Percentiles rank a stretch among this genome's conserved stretches.
phyloP scores from a whole-genome alignment of 2,888 invertebrate species.

The Cephus spinipes region DNA sequence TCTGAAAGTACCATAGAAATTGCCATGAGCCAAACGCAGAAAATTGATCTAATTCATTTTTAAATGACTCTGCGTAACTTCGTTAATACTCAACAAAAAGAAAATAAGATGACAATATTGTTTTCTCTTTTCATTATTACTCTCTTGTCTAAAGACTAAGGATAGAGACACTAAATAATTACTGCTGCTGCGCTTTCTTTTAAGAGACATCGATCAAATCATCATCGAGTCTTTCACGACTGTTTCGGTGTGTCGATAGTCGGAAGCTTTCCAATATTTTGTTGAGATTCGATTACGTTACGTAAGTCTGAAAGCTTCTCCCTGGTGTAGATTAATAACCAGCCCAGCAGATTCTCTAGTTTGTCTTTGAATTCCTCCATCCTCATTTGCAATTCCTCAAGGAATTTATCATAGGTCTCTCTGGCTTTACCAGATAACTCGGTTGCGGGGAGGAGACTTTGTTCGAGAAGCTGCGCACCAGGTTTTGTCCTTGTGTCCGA shows the following conservation, averaged over 20 bases:
- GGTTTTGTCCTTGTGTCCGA: conserved; percentile 43
- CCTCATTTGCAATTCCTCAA: neutral
- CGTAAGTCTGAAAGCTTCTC: neutral
- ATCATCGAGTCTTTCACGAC: neutral
- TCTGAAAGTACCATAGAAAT: neutral
- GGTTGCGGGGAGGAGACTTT: neutral
- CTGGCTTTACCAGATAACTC: neutral
- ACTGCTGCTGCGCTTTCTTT: neutral
- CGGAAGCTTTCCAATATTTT: neutral
- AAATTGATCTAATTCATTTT: neutral
- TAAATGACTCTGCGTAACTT: neutral
- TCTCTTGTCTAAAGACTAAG: neutral
- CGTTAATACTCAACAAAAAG: neutral
- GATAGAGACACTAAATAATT: neutral
- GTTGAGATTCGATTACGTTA: neutral
- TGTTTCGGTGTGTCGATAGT: neutral
- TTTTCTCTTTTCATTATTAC: neutral
- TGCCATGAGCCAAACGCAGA: neutral
- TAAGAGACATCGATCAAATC: neutral
- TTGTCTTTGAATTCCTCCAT: neutral
- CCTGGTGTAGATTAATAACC: neutral
- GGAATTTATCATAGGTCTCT: neutral
- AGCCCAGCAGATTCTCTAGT: neutral
- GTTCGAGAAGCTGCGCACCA: neutral
- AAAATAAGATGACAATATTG: neutral